Base-by-base conservation (phyloP, 2,797 vertebrate genomes). In the Pogonophryne albipinna region DNA sequence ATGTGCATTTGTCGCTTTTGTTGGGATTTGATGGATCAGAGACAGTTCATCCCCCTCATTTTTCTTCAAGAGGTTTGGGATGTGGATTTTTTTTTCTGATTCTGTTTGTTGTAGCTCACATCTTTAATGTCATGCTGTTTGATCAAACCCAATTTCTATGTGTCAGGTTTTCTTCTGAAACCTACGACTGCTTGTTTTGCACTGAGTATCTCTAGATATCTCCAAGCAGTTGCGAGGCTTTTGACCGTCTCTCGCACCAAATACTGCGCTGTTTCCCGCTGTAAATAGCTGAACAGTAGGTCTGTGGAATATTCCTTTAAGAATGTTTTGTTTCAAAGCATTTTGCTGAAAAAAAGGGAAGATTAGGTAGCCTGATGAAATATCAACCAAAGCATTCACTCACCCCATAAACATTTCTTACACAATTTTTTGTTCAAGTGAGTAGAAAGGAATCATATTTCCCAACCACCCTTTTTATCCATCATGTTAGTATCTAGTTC, bases 351-450 rank as follows among this genome's bases (percentile, higher is more conserved):
- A 38, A 89, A 89, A 87, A 85, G 83, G 89, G 80, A 85, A 89
- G 78, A 81, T 71, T 49, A 70, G 76, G 53, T 77, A 79, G 76
- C 84, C 79, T 90, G 74, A 59, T 86, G 82, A 87, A 84, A 89
- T 82, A 82, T 80, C 80, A 91, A 93, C 92, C 92, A 92, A 94
- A 93, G 89, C 89, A 85, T 88, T 76, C 64, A 74, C 76, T 88
- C 82, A 74, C 74, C 71, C 73, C 77, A 57, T 46, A 46, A 60
- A 45, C 3, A 2, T 53, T 71, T 79, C 79, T 85, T 84, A 76
- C 79, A 66, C 66, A 83, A 62, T 72, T 47, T 80, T 20, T 82
- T 67, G 61, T 82, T 65, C 20, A 74, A 78, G 8, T 59, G 3
- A 71, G 34, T 41, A 47, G 44, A 62, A 65, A 59, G 45, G 76